Evolutionary conservation across 30 jellyfish, hydroid and myxozoan species (phyloP).

Genomic region (Hydractinia echinata): DNA sequence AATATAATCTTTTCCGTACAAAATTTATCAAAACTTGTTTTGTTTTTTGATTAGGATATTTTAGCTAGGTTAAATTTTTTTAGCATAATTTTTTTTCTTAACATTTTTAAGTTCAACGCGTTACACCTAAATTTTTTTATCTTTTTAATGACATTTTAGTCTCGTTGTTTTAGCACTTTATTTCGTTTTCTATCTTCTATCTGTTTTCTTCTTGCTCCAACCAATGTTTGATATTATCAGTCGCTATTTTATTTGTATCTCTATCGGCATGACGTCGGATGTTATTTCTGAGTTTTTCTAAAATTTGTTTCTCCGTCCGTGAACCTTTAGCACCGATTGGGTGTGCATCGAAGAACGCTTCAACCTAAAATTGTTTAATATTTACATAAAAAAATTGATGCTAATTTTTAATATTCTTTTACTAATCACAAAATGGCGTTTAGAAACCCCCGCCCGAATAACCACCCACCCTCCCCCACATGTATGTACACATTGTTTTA

Average conservation of each 20-base stretch:
- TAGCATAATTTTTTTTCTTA: no score
- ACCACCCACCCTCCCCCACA: neutral
- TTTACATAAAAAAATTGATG: neutral
- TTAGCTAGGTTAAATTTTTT: no score
- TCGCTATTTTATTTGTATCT: conserved; percentile 13
- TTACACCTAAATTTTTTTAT: no score
- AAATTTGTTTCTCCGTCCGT: conserved; percentile 72
- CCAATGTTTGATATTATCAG: conserved; percentile 51
- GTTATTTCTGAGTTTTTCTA: conserved; percentile 80
- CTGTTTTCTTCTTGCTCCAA: conserved; percentile 28
- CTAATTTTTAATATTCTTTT: neutral
- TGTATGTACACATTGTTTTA: neutral
- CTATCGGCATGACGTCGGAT: conserved; percentile 64
- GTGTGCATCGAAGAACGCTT: conserved; percentile 55
- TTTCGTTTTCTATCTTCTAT: neutral
- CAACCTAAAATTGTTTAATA: conserved; percentile 42
- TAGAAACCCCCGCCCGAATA: neutral
- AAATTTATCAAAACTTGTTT: no score
- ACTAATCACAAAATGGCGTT: neutral
- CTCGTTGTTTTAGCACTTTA: no score
- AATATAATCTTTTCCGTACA: no score
- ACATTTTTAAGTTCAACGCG: no score
- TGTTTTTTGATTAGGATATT: no score
- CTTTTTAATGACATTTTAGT: no score
- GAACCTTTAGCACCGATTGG: conserved; percentile 87